Base-by-base conservation (phyloP, 1,140 invertebrate genomes). In the Holcopasites calliopsidis region DNA sequence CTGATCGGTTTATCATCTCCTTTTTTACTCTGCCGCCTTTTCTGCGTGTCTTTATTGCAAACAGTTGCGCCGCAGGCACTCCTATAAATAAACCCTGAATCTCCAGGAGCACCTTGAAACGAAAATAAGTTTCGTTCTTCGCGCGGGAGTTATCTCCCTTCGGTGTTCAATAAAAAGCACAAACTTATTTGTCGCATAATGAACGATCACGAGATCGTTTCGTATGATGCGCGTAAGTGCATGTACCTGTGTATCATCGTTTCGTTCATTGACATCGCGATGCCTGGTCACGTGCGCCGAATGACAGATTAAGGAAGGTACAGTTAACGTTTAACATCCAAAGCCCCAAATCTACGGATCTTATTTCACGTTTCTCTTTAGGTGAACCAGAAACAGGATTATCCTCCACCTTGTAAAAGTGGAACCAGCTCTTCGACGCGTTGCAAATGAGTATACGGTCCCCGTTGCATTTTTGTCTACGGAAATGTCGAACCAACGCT, bases 81-180 rank as follows among this genome's bases (percentile, higher is more conserved):
- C 61, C 87, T 88, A 88, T 87, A 88, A 88, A 88, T 88, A 88
- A 84, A 84, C 80, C 54, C 54, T 68, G 72, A 77, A 82, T 80
- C 76, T 83, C 77, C 77, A 86, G 74, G 80, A 77, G 83, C 77
- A 79, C 62, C 69, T 77, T 77, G 82, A 76, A 85, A 82, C 74
- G 79, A 88, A 87, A 88, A 88, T 88, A 88, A 86, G 72, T 84
- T 85, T 77, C 52, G 55, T 47, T 78, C 76, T 54, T 66, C 66
- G 69, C 35, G 42, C 35, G 23, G 44, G 44, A 58, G 33, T 64
- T n/a, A 76, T 84, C 71, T 78, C 49, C 31, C 61, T 71, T 79
- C 49, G n/a, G 40, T 26, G 23, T 31, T 40, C 13, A 2, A 23
- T 23, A 16, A 18, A 21, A 74, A 28, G 44, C 75, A 72, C 47